Conservation (phyloP, 1,140 invertebrate genomes). For the Cydia splendana region DNA sequence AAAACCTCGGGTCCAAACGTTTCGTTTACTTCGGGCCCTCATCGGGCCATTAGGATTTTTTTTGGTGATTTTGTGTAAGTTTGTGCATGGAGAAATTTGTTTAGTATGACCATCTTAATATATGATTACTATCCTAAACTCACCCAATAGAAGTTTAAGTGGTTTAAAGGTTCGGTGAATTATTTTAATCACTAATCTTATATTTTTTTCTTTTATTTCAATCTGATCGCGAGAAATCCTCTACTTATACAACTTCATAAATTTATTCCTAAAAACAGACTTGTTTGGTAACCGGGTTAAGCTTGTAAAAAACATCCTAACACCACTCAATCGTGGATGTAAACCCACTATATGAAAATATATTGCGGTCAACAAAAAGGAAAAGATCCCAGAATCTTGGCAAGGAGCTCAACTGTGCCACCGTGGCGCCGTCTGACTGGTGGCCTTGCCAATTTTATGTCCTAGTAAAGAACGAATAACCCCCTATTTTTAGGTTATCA, state of each 20-base stretch:
- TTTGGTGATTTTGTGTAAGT: too few species aligned
- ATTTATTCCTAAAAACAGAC: not conserved
- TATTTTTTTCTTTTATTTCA: too few species aligned
- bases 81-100: too few species aligned
- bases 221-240: too few species aligned
- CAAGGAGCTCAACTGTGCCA: constrained; percentile 53
- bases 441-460: constrained; percentile 51
- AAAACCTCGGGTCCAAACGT: too few species aligned
- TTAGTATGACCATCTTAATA: too few species aligned
- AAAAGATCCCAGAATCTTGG: constrained; percentile 45
- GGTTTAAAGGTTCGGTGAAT: too few species aligned
- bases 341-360: constrained; percentile 16
- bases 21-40: too few species aligned
- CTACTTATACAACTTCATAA: not conserved
- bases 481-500: constrained; percentile 24
- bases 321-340: constrained; percentile 9
- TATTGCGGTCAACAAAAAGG: constrained; percentile 30
- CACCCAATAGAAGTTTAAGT: too few species aligned
- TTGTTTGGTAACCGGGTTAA: constrained; percentile 1
- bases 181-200: too few species aligned
- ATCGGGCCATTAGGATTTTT: too few species aligned
- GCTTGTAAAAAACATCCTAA: not conserved
- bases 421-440: constrained; percentile 46
- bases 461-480: constrained; percentile 42
- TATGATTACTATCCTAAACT: too few species aligned